Percentiles rank a stretch among this genome's conserved stretches.
Conservation (phyloP, 2,113 vertebrate genomes). For the Propithecus coquereli region DNA sequence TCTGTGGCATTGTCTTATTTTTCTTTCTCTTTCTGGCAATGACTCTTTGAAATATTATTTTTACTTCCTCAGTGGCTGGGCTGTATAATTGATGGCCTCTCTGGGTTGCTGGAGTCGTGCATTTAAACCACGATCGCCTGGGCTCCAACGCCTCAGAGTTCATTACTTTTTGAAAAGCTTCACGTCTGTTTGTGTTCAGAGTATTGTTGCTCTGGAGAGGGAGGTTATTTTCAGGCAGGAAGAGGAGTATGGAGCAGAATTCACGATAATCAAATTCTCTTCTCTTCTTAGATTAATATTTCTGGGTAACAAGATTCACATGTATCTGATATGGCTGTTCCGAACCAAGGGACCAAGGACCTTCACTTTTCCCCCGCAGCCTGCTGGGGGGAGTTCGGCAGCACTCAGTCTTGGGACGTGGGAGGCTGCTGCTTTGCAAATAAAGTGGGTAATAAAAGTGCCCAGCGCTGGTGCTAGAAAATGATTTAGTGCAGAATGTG, state of each 20-base stretch:
- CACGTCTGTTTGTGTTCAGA: slow-evolving; percentile 81
- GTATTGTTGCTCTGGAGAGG: slow-evolving; percentile 80
- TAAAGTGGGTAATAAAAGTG: slow-evolving; percentile 18
- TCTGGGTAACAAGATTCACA: slow-evolving; percentile 49
- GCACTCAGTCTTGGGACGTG: not conserved
- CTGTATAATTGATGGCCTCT: slow-evolving; percentile 82
- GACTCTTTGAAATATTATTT: slow-evolving; percentile 78
- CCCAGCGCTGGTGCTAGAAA: not conserved
- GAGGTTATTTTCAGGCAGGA: slow-evolving; percentile 74
- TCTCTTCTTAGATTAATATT: slow-evolving; percentile 63
- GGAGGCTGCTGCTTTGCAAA: not conserved
- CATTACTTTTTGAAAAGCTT: slow-evolving; percentile 85
- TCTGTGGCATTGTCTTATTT: slow-evolving; percentile 73
- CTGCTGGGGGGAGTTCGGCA: not conserved
- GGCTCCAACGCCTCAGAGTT: slow-evolving; percentile 76
- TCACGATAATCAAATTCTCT: slow-evolving; percentile 67
- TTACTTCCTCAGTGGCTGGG: slow-evolving; percentile 74
- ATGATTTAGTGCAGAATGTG: not conserved
- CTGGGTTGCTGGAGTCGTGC: slow-evolving; percentile 69
- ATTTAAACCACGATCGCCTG: slow-evolving; percentile 80
- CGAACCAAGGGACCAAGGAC: slow-evolving; percentile 18
- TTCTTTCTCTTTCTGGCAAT: slow-evolving; percentile 73
- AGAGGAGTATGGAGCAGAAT: slow-evolving; percentile 66
- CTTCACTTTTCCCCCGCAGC: slow-evolving; percentile 32
- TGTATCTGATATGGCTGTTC: slow-evolving; percentile 56